These are phyloP conservation scores for Microctonus aethiopoides DNA, from an alignment of 2,888 invertebrate species.

Conservation along the genomic window DNA sequence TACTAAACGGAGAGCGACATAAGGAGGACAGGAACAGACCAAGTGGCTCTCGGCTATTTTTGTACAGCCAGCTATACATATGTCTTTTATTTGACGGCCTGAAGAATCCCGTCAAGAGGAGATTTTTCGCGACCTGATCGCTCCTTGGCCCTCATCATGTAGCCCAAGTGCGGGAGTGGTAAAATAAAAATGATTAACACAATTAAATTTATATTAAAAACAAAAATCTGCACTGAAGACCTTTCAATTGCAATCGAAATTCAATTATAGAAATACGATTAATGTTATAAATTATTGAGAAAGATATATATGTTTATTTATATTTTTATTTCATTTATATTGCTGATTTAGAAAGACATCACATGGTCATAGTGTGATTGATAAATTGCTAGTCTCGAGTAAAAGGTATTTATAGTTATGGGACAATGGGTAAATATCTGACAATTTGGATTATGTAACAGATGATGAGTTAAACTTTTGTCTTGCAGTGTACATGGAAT, in stretches of 20 bases:
- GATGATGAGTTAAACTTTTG: background rate
- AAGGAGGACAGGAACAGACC: slow-evolving; percentile 48
- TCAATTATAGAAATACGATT: too few relatives aligned
- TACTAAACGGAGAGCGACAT: slow-evolving; percentile 44
- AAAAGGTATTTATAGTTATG: background rate
- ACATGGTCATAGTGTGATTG: background rate
- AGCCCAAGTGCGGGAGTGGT: background rate
- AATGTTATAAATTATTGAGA: too few relatives aligned
- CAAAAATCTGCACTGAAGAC: too few relatives aligned
- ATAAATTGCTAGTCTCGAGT: background rate
- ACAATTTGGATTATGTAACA: background rate
- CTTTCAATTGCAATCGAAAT: too few relatives aligned
- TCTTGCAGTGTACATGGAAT: slow-evolving; percentile 1
- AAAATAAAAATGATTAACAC: background rate
- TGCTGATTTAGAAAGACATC: background rate
- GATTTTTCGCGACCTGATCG: background rate
- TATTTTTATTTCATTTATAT: too few relatives aligned
- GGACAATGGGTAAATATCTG: background rate
- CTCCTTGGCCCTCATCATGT: slow-evolving; percentile 10
- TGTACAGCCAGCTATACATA: slow-evolving; percentile 27
- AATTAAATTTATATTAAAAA: too few relatives aligned
- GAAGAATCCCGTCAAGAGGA: background rate
- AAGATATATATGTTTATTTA: background rate
- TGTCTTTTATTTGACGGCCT: slow-evolving; percentile 36
- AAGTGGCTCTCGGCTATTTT: slow-evolving; percentile 55